Evolutionary conservation across 2,797 vertebrate species (phyloP).

Genomic region (Mareca strepera): DNA sequence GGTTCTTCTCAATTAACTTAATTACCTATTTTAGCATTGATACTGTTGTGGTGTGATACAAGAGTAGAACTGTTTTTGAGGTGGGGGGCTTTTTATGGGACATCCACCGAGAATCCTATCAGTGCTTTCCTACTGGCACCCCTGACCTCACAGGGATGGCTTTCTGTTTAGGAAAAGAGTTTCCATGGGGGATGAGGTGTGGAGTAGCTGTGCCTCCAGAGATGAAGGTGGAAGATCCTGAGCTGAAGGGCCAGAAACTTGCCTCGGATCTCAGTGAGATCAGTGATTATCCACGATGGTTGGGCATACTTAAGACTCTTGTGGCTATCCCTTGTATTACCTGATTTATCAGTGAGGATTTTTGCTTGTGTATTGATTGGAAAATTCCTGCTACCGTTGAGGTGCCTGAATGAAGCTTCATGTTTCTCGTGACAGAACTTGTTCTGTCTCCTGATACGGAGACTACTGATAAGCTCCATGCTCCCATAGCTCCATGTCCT

Average conservation of each 20-base stretch:
- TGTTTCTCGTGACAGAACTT: neutral
- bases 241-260: neutral
- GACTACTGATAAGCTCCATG: neutral
- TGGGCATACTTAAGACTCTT: neutral
- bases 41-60: neutral
- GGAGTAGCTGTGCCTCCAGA: neutral
- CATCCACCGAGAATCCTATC: neutral
- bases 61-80: neutral
- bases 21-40: neutral
- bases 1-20: neutral
- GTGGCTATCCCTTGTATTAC: neutral
- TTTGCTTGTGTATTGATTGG: neutral
- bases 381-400: neutral
- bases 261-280: neutral
- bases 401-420: neutral
- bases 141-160: no score
- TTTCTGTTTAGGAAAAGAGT: neutral
- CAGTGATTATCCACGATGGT: fast-evolving
- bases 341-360: neutral
- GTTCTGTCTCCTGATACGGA: neutral
- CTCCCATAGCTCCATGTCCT: neutral
- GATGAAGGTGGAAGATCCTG: neutral
- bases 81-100: neutral
- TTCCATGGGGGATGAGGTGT: neutral
- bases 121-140: neutral